These are phyloP conservation scores for Tenualosa ilisha DNA, from an alignment of 2,797 vertebrate species.

Conservation along the genomic window DNA sequence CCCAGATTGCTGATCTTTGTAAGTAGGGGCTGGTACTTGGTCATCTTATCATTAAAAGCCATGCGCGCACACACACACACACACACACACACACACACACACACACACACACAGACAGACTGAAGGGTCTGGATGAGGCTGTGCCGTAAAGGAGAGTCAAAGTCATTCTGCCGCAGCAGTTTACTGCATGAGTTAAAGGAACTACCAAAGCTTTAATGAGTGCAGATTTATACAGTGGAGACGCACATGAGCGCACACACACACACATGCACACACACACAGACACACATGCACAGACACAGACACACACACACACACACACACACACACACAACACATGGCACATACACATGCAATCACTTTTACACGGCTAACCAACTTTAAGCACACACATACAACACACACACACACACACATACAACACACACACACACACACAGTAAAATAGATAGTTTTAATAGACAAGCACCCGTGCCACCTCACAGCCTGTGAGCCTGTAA, in stretches of 20 bases:
- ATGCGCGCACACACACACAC: background rate
- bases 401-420: slow-evolving; percentile 2
- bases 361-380: background rate
- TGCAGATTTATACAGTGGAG: background rate
- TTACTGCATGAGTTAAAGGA: background rate
- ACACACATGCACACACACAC: background rate
- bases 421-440: slow-evolving; percentile 25
- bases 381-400: slow-evolving; percentile 20
- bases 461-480: background rate
- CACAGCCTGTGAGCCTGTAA: slow-evolving; percentile 36
- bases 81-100: background rate
- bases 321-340: background rate
- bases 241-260: background rate
- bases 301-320: too few relatives aligned
- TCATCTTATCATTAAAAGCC: too few relatives aligned
- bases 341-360: background rate
- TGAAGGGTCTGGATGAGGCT: background rate
- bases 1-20: too few relatives aligned
- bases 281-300: background rate
- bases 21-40: too few relatives aligned
- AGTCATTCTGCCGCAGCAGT: slow-evolving; percentile 1
- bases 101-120: background rate
- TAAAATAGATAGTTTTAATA: slow-evolving; percentile 44
- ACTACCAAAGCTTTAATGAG: background rate
- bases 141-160: slow-evolving; percentile 5